These are phyloP conservation scores for Carlito syrichta DNA, from an alignment of 2,113 vertebrate species.

Conservation along the genomic window DNA sequence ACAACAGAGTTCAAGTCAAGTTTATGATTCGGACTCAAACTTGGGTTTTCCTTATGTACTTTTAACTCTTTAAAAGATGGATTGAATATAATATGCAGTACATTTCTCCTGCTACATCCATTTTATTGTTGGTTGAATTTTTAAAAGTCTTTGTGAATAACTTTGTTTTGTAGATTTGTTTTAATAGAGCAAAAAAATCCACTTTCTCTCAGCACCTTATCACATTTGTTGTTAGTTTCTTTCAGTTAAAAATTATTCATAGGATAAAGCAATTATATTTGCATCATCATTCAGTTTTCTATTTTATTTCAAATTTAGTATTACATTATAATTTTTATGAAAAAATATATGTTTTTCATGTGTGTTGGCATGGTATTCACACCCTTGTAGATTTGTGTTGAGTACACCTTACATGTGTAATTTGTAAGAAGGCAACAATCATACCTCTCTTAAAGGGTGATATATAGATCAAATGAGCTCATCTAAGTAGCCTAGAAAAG, in stretches of 20 bases:
- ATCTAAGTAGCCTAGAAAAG: background rate
- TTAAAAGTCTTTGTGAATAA: constrained; percentile 1
- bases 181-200: background rate
- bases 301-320: background rate
- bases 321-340: background rate
- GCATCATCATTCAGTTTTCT: background rate
- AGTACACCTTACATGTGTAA: background rate
- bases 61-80: constrained; percentile 67
- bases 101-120: background rate
- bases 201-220: background rate
- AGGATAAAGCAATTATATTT: background rate
- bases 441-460: background rate
- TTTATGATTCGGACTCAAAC: constrained; percentile 61
- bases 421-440: background rate
- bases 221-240: background rate
- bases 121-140: background rate
- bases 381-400: background rate
- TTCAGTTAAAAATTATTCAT: background rate
- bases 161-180: background rate
- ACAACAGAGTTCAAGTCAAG: constrained; percentile 76
- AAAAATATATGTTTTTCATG: background rate
- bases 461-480: background rate
- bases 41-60: constrained; percentile 33
- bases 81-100: background rate
- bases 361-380: background rate